Conservation (phyloP, 2,888 invertebrate genomes). For the Dichetophora obliterata region DNA sequence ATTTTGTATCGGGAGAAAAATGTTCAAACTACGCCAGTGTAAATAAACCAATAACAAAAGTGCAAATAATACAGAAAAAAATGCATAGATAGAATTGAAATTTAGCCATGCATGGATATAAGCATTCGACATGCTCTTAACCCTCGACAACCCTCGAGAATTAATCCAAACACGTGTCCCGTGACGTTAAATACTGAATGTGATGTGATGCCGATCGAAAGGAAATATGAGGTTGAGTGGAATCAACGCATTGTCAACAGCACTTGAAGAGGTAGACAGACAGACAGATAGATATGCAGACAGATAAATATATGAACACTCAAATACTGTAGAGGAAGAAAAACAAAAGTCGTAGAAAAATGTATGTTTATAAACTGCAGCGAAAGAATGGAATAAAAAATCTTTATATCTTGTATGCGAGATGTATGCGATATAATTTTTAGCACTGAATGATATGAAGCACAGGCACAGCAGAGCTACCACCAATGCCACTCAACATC, state of each 20-base stretch:
- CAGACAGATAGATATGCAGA: not conserved
- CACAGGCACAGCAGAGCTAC: not conserved
- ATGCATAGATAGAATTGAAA: not conserved
- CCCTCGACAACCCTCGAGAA: not conserved
- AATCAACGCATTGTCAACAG: slow-evolving; percentile 15
- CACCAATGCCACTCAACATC: not conserved
- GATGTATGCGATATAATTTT: not conserved
- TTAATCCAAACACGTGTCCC: slow-evolving; percentile 18
- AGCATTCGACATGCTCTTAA: not conserved
- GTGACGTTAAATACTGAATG: not conserved
- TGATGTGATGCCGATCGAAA: not conserved
- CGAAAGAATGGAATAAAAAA: not conserved
- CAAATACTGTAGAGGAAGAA: not conserved
- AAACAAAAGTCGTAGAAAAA: not conserved
- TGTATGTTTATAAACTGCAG: no score
- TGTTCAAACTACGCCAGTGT: no score
- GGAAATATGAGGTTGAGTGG: not conserved
- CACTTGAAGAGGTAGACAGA: not conserved
- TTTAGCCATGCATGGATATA: not conserved
- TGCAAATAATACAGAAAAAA: no score
- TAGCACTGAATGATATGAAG: not conserved
- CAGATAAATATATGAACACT: not conserved
- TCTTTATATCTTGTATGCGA: not conserved
- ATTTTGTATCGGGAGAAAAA: no score
- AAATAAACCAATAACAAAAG: not conserved